A percentile compares a stretch with the other conserved stretches of the same genome.
Evolutionary conservation across 2,888 invertebrate species (phyloP).

Genomic region (Sarcophaga carnaria): DNA sequence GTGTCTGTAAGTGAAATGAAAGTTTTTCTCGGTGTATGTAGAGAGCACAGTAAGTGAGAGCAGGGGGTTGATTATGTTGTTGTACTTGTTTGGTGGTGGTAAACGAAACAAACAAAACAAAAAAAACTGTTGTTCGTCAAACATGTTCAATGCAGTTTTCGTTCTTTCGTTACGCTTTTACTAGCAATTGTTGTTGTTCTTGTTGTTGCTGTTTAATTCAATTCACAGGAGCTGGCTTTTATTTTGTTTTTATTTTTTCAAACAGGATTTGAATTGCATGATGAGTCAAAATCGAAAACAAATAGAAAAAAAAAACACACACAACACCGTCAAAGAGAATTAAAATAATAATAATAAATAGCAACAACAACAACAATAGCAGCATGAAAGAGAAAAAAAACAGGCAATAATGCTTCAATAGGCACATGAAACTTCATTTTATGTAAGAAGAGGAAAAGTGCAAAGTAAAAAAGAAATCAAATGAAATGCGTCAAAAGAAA

Average conservation of each 20-base stretch:
- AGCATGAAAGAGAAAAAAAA: not conserved
- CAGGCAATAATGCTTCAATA: constrained; percentile 42
- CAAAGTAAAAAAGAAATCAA: not conserved
- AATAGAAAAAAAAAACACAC: not conserved
- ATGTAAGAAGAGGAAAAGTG: not conserved
- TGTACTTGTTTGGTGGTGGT: constrained; percentile 31
- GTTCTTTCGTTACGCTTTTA: constrained; percentile 15
- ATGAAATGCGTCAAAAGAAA: not conserved
- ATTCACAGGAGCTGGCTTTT: constrained; percentile 4
- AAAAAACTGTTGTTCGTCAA: constrained; percentile 42
- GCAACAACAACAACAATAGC: constrained; percentile 4
- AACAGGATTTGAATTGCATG: constrained; percentile 30
- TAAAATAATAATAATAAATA: not conserved
- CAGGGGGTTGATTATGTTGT: constrained; percentile 55
- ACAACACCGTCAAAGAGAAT: not conserved
- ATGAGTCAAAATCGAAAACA: constrained; percentile 28
- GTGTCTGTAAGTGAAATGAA: not conserved
- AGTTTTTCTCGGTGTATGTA: constrained; percentile 32
- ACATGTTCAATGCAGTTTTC: constrained; percentile 60
- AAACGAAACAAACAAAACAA: constrained; percentile 21
- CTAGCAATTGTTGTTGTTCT: not conserved
- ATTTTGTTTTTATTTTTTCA: constrained; percentile 3
- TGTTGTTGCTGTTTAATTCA: constrained; percentile 1
- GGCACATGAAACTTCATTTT: constrained; percentile 32
- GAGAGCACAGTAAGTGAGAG: constrained; percentile 8